Conservation (phyloP, 2,797 vertebrate species). For the Heteromormyrus szaboi region DNA sequence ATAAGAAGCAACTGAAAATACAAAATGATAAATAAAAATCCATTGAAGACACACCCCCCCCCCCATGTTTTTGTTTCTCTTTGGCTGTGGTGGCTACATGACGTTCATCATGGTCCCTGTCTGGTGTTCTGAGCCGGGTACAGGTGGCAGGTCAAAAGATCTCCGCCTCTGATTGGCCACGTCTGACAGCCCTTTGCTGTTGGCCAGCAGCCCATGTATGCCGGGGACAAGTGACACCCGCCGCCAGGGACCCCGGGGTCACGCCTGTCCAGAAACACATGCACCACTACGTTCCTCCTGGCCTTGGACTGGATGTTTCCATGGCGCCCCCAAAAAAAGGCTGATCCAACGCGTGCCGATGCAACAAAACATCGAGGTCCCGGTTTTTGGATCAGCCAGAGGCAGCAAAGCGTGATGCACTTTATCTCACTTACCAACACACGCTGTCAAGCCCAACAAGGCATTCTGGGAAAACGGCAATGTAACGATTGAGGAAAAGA, state of each 20-base stretch:
- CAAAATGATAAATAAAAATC: background rate
- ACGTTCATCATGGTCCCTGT: slow-evolving; percentile 23
- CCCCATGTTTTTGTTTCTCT: background rate
- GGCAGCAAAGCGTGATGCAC: background rate
- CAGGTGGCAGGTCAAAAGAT: slow-evolving; percentile 21
- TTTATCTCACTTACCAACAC: background rate
- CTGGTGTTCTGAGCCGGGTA: slow-evolving; percentile 16
- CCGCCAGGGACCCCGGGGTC: background rate
- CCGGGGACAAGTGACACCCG: background rate
- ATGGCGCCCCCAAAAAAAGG: background rate
- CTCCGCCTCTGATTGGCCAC: background rate
- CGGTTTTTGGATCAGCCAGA: too few relatives aligned
- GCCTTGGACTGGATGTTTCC: background rate
- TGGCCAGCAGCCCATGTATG: background rate
- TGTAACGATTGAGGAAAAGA: background rate
- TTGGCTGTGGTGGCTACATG: slow-evolving; percentile 3
- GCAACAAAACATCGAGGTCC: background rate
- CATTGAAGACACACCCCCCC: background rate
- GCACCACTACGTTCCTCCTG: background rate
- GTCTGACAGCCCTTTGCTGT: background rate
- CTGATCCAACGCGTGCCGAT: background rate
- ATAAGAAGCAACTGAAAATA: background rate
- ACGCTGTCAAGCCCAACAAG: background rate
- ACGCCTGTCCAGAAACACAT: background rate
- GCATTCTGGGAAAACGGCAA: background rate